Evolutionary conservation across 2,113 vertebrate species (phyloP).

Genomic region (Castor canadensis): DNA sequence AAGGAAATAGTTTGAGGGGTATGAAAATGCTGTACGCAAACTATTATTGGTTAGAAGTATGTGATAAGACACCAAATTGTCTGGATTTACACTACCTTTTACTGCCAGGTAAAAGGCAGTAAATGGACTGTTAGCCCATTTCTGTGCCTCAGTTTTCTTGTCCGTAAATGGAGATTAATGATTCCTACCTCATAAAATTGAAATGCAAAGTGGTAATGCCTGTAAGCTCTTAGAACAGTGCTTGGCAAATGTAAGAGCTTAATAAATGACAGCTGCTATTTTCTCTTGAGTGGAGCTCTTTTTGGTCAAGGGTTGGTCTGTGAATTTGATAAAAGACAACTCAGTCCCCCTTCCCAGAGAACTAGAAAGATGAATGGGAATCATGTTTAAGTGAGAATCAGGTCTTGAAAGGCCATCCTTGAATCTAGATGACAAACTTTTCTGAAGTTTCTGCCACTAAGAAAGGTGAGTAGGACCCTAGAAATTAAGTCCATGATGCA

Average conservation of each 20-base stretch:
- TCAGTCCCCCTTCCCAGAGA: not conserved
- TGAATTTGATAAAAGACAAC: conserved; percentile 34
- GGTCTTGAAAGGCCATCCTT: not conserved
- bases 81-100: conserved; percentile 40
- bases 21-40: not conserved
- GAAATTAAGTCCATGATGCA: not conserved
- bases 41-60: conserved; percentile 9
- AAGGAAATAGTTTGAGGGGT: conserved; percentile 15
- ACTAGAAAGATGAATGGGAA: not conserved
- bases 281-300: not conserved
- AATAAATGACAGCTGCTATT: not conserved
- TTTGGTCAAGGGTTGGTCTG: not conserved
- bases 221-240: not conserved
- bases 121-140: not conserved
- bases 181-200: not conserved
- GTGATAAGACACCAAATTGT: not conserved
- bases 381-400: not conserved
- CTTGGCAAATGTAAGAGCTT: not conserved
- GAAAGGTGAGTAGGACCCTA: not conserved
- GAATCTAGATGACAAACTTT: not conserved
- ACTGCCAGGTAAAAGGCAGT: not conserved
- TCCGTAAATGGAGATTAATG: conserved; percentile 12
- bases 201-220: not conserved
- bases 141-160: conserved; percentile 23
- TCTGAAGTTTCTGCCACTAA: not conserved